Base-by-base conservation (phyloP, 1,140 invertebrate genomes). In the Nixonia krombeini region DNA sequence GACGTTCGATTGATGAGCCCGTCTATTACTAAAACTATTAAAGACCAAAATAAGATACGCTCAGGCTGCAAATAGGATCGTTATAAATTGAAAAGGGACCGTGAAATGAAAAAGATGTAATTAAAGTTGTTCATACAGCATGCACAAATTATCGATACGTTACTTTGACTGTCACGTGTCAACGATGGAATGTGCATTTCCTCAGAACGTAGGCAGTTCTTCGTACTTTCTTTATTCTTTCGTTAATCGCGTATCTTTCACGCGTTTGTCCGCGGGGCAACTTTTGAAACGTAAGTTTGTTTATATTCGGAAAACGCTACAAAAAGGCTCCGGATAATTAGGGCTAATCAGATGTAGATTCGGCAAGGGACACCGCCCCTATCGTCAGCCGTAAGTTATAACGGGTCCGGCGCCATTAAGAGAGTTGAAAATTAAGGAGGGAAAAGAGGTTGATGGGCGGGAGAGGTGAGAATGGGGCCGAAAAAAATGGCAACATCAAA, bases 401-500 rank as follows among this genome's bases (percentile, higher is more conserved):
- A 62, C 57, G 62, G 45, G 62, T 15, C 8, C 45, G 40, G 62
- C 57, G 62, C 68, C 52, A 55, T 70, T 50, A 62, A 25, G 16
- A 38, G n/a, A n/a, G 45, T 33, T 7, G 42, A 16, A 69, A 61
- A 58, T 58, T 50, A 4, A 57, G 37, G 52, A 49, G 6, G 35
- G 26, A 28, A 35, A 62, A 46, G 16, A 41, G 41, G 21, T 21
- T 63, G 29, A 25, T 56, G 35, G 55, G 58, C 65, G 40, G 70
- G 38, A 46, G 42, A 57, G 23, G 45, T 59, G 50, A 74, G 72
- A 66, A 49, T 51, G 29, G n/a, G n/a, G n/a, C n/a, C n/a, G n/a
- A 55, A 63, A 66, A 59, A 70, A 75, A 62, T 59, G 64, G 58
- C 61, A 68, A 73, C 67, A 63, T 44, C 40, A 68, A 50, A 33